Conservation (phyloP, 2,113 vertebrate species). For the human (Homo sapiens) region DNA sequence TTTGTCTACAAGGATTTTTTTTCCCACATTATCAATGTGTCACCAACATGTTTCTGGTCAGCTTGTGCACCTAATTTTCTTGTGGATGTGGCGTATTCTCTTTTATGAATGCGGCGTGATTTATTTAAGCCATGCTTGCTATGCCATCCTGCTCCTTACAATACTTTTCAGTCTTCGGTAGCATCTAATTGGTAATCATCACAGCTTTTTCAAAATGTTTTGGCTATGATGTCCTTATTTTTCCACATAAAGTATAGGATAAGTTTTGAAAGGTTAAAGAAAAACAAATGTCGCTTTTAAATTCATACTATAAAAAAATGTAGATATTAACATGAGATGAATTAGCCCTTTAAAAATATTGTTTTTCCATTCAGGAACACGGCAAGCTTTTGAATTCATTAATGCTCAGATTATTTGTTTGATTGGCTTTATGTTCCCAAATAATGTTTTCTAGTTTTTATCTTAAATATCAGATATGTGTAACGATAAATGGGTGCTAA, state of each 20-base stretch:
- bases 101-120: not conserved
- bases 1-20: not conserved
- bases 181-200: not conserved
- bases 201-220: slow-evolving; percentile 7
- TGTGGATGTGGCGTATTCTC: not conserved
- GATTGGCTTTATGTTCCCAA: not conserved
- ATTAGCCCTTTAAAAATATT: not conserved
- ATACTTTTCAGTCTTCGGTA: not conserved
- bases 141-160: not conserved
- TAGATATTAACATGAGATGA: not conserved
- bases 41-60: not conserved
- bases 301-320: not conserved
- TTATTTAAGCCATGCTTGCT: not conserved
- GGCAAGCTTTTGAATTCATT: not conserved
- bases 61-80: not conserved
- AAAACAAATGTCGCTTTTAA: not conserved
- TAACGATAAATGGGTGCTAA: not conserved
- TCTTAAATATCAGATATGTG: not conserved
- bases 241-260: slow-evolving; percentile 6
- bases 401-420: not conserved
- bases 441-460: not conserved
- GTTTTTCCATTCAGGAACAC: not conserved
- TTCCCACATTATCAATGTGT: not conserved
- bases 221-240: not conserved
- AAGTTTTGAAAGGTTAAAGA: slow-evolving; percentile 40